These are phyloP conservation scores for Indri indri DNA, from an alignment of 2,113 vertebrate species.

Conservation along the genomic window DNA sequence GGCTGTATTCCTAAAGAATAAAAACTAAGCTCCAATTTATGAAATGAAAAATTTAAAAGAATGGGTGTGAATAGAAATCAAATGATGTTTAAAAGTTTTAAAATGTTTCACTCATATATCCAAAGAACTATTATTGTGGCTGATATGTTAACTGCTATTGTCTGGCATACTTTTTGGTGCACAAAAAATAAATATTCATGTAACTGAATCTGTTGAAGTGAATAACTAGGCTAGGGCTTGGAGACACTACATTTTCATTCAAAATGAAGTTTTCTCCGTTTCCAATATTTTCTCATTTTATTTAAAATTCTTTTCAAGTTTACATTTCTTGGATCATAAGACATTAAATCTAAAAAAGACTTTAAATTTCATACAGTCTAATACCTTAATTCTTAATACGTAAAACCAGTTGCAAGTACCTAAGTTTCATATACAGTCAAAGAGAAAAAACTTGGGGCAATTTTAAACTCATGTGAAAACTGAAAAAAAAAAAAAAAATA, in stretches of 20 bases:
- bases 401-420: neutral
- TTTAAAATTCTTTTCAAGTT: constrained; percentile 2
- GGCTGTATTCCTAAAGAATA: neutral
- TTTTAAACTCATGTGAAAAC: neutral
- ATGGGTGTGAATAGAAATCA: neutral
- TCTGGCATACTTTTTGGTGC: neutral
- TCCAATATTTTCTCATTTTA: neutral
- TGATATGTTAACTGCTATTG: neutral
- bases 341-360: neutral
- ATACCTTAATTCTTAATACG: neutral
- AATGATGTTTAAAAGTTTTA: neutral
- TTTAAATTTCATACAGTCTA: neutral
- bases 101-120: neutral
- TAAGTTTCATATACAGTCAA: neutral
- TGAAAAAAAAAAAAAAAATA: constrained; percentile 20
- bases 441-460: neutral
- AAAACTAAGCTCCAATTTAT: constrained; percentile 23
- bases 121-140: neutral
- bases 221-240: neutral
- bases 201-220: neutral
- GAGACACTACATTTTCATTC: constrained; percentile 8
- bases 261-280: neutral
- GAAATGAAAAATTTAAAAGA: neutral
- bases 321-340: neutral
- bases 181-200: neutral